phyloP scores from a whole-genome alignment of 2,797 vertebrate species.

The Pipistrellus pipistrellus region DNA sequence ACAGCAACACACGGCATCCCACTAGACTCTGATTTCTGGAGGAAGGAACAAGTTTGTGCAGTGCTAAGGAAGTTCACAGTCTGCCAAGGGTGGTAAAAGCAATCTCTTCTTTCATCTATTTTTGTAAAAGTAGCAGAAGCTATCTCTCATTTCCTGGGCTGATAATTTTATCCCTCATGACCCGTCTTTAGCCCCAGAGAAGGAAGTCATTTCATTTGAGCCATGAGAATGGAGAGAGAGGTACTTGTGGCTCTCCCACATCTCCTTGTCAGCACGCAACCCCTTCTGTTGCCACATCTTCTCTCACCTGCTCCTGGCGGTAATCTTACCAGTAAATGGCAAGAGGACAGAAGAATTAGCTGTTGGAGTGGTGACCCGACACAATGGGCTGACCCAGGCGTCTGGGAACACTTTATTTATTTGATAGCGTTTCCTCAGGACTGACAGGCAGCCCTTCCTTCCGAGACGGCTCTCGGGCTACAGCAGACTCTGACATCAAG shows the following conservation, averaged over 20 bases:
- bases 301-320: constrained; percentile 63
- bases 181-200: constrained; percentile 83
- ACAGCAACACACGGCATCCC: not conserved
- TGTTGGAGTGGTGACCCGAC: constrained; percentile 33
- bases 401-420: constrained; percentile 81
- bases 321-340: constrained; percentile 77
- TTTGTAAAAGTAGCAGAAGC: constrained; percentile 82
- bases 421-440: constrained; percentile 81
- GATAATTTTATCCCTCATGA: constrained; percentile 84
- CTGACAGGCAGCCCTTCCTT: constrained; percentile 79
- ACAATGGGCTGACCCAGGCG: constrained; percentile 78
- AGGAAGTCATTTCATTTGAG: constrained; percentile 87
- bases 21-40: constrained; percentile 56
- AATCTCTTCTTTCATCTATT: constrained; percentile 86
- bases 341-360: constrained; percentile 75
- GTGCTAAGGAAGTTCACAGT: constrained; percentile 83
- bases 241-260: constrained; percentile 1
- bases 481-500: not conserved
- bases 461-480: constrained; percentile 58
- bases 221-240: constrained; percentile 69
- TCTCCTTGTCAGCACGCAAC: not conserved
- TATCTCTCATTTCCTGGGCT: constrained; percentile 87
- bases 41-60: constrained; percentile 56
- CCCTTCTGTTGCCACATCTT: not conserved
- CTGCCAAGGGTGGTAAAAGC: constrained; percentile 68